Evolutionary conservation across 2,113 vertebrate genomes (phyloP), one percentile per base, ranked within the genome.

Genomic region (Terrapene triunguis): DNA sequence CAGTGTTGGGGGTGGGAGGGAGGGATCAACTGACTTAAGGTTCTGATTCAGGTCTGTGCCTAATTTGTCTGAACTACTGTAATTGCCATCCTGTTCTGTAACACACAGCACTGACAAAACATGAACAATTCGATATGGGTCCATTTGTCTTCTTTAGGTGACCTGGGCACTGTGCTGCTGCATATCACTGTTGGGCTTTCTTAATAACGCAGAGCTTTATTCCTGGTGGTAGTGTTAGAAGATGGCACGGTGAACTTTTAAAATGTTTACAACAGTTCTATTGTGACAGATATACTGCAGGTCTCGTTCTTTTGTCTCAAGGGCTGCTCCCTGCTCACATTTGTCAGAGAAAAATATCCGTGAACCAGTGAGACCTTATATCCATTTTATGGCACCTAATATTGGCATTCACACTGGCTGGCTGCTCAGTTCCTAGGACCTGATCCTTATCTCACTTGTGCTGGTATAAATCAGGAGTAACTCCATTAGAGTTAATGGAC

Each of bases 91-190:
- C 85, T 48, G 57, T 88, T 85, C 87, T 80, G 3, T 50, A 81
- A 54, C 5, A 81, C 0, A 82, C 48, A 38, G 62, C 80, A 95
- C 57, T 50, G 38, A 7, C 6, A 42, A 91, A 96, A 35, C 16
- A 78, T 76, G 81, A 95, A 86, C 69, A 85, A 86, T 29, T 89
- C 57, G n/a, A 55, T 53, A 3, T 38, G 89, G 51, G 87, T 92
- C 89, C 78, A 82, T 95, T 96, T 93, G 19, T 83, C 89, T 90
- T 47, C 90, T 80, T 89, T 42, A 93, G 83, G 72, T 92, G 90
- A 35, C n/a, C 19, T 5, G 5, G 59, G 87, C 85, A 94, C 51
- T 51, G 91, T 89, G 29, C 25, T 89, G 38, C 82, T 80, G 55
- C 19, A 27, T 47, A 12, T 78, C 42, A 44, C 74, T 9, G 55